Evolutionary conservation across 1,140 invertebrate genomes (phyloP).

Genomic region (Leptinotarsa texana): DNA sequence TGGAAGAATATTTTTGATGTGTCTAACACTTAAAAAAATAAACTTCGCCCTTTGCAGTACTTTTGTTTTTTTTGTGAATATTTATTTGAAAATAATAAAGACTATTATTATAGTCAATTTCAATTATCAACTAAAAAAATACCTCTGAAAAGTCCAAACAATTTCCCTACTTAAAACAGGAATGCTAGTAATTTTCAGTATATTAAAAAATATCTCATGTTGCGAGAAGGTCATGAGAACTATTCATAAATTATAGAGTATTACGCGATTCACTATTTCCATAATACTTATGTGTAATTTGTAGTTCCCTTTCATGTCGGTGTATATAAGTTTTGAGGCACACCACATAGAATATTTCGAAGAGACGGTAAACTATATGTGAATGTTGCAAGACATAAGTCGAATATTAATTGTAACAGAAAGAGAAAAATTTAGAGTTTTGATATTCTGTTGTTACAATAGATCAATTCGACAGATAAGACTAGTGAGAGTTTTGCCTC

Average conservation of each 20-base stretch:
- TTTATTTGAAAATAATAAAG: no score
- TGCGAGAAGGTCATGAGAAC: conserved; percentile 9
- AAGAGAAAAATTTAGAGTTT: background rate
- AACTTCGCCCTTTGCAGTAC: no score
- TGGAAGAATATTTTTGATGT: background rate
- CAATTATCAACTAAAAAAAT: background rate
- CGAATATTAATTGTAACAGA: background rate
- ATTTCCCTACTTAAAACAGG: background rate
- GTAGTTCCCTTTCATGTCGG: background rate
- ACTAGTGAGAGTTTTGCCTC: background rate
- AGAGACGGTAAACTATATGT: background rate
- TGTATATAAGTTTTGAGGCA: conserved; percentile 3
- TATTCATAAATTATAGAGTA: conserved; percentile 12
- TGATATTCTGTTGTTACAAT: background rate
- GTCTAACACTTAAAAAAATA: background rate
- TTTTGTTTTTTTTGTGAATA: no score
- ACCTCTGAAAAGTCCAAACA: background rate
- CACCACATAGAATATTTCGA: background rate
- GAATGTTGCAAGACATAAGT: no score
- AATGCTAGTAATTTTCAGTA: background rate
- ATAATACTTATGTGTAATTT: background rate
- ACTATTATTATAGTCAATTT: background rate
- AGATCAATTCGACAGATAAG: no score
- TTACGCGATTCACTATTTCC: conserved; percentile 6
- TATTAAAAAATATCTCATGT: conserved; percentile 10